Evolutionary conservation across 2,888 invertebrate genomes (phyloP), one percentile per base, ranked within the genome.

Genomic region (Melanostoma scalare): DNA sequence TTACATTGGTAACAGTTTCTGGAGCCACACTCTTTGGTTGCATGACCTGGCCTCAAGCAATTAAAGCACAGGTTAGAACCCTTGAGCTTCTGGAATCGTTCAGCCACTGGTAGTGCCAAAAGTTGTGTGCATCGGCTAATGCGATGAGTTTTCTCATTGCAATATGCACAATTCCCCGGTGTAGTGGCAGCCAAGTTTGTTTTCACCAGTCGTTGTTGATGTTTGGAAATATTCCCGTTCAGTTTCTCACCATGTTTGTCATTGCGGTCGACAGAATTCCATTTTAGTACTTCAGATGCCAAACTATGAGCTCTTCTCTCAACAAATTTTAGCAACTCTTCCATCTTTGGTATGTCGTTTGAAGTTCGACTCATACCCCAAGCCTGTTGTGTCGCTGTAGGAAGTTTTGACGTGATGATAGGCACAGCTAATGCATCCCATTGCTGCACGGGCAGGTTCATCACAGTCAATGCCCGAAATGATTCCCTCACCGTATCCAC

Each of bases 351-450:
- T 6, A 68, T 74, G 2, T 79, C 61, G 3, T 68, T 63, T 1
- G 73, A 56, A 2, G 36, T 46, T n/a, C 68, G n/a, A 3, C 69
- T 63, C 80, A 71, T 71, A 4, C 50, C 35, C 53, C 67, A 72
- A 3, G 58, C 72, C 55, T 55, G 60, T n/a, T 67, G 60, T 0
- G 81, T 76, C 3, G 30, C 31, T 6, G 10, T 5, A 3, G 76
- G 56, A 31, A 77, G 31, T 40, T 82, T 72, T 2, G 68, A 67
- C 6, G 53, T 42, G 3, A 75, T 20, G 6, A 71, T 58, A 8
- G 80, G 80, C 1, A 80, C 75, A 0, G 65, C 46, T 53, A 80
- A 63, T 10, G 69, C 80, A 71, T 80, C 73, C 73, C 74, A 84
- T 5, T 44, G 52, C 0, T 73, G 55, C 2, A 79, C 84, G 2